Evolutionary conservation across 2,888 invertebrate genomes (phyloP), one percentile per base, ranked within the genome.

Genomic region (Trisateles emortualis): DNA sequence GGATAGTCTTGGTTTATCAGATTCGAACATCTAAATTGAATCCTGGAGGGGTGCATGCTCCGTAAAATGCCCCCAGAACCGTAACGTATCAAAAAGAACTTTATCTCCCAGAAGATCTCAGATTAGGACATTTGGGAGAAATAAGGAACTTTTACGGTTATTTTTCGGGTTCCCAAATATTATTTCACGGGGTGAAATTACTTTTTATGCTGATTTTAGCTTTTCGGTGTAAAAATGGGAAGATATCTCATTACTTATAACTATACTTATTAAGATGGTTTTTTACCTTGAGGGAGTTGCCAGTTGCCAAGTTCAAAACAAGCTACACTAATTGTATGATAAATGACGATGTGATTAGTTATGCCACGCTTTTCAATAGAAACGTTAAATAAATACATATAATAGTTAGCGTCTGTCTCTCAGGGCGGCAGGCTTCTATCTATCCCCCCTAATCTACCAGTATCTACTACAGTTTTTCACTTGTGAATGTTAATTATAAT

Each of bases 1-100:
- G 63, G 68, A 69, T 76, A 77, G 74, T 74, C 74, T 74, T 59
- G 60, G 59, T 58, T 76, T 88, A 91, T 90, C 90, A 79, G 71
- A 78, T 78, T 79, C 79, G 77, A 79, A 71, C 74, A 91, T 92
- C 91, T 90, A 90, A 91, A 91, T 92, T 91, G 89, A 90, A 91
- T 90, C 84, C 79, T 80, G 82, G 74, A 81, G 78, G 87, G 85
- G 81, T 82, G 79, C 73, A 76, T 79, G 81, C 79, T 82, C 81
- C 79, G 87, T 91, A 89, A 90, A 90, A 81, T 74, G 76, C 75
- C 79, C 73, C 58, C 64, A 59, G 55, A 52, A 46, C 54, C 62
- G 68, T 66, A 59, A 65, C 74, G 58, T 74, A 74, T 72, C 72
- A 61, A 63, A 62, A 55, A 52, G 48, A 62, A 62, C 52, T 64